A percentile compares a stretch with the other conserved stretches of the same genome.
Evolutionary conservation across 2,888 invertebrate species (phyloP).

Genomic region (Nudaria mundana): DNA sequence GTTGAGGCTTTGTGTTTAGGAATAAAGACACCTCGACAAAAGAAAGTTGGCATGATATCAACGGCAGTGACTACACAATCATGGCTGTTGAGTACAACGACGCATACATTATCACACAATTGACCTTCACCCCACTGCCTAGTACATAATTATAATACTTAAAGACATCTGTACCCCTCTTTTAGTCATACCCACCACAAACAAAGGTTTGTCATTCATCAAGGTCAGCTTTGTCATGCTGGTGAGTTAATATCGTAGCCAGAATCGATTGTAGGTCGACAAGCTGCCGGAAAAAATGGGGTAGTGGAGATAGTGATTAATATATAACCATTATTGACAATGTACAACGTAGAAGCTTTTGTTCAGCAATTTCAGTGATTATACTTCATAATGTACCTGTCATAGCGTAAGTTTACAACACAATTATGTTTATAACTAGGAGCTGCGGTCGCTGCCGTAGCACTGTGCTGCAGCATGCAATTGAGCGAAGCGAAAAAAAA

Average conservation of each 20-base stretch:
- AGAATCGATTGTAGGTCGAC: conserved; percentile 15
- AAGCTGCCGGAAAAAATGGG: conserved; percentile 21
- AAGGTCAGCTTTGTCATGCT: conserved; percentile 46
- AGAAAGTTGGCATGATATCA: conserved; percentile 32
- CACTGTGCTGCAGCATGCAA: too few species aligned
- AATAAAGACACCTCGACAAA: conserved; percentile 3
- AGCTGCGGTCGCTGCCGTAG: too few species aligned
- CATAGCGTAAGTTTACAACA: too few species aligned
- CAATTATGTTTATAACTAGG: too few species aligned
- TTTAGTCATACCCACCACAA: conserved; percentile 74
- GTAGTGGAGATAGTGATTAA: conserved; percentile 1
- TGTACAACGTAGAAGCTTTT: too few species aligned
- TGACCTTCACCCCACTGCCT: conserved; percentile 31
- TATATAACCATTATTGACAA: too few species aligned
- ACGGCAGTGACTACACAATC: conserved; percentile 21
- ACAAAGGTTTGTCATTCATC: conserved; percentile 72
- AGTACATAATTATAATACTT: conserved; percentile 13
- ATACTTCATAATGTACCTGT: background rate
- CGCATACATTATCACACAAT: conserved; percentile 7
- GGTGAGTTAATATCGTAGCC: conserved; percentile 18
- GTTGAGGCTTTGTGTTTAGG: too few species aligned
- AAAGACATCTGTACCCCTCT: conserved; percentile 46
- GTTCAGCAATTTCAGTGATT: background rate
- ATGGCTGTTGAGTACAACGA: background rate
- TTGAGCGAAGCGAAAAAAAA: too few species aligned